phyloP scores from a whole-genome alignment of 2,113 vertebrate genomes.

The Bufo bufo region DNA sequence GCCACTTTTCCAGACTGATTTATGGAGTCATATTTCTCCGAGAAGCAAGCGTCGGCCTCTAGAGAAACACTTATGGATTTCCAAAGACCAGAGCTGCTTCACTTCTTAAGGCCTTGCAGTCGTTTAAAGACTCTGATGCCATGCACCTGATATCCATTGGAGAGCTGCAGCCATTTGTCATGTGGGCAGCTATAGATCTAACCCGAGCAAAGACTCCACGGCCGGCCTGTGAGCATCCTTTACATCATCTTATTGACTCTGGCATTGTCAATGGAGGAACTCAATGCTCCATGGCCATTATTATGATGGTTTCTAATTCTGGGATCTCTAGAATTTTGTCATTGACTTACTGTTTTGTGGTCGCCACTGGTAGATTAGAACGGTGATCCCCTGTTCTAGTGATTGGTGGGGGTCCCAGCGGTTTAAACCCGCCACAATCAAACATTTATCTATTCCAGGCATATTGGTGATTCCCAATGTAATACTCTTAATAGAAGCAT shows the following conservation, averaged over 20 bases:
- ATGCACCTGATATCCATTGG: conserved; percentile 79
- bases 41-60: conserved; percentile 76
- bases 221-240: neutral
- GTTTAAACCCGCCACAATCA: too few species aligned
- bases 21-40: conserved; percentile 85
- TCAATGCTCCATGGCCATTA: neutral
- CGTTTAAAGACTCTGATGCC: conserved; percentile 80
- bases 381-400: too few species aligned
- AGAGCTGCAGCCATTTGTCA: conserved; percentile 87
- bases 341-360: neutral
- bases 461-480: too few species aligned
- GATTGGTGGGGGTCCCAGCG: too few species aligned
- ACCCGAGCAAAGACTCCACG: conserved; percentile 60
- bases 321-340: neutral
- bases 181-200: conserved; percentile 78
- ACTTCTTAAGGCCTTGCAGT: conserved; percentile 77
- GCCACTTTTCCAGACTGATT: conserved; percentile 86
- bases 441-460: too few species aligned
- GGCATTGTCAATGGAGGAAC: neutral
- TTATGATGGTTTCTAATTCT: neutral
- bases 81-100: conserved; percentile 76
- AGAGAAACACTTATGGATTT: conserved; percentile 78
- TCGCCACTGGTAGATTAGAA: neutral
- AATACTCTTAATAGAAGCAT: too few species aligned
- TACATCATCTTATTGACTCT: conserved; percentile 35